A percentile compares a stretch with the other conserved stretches of the same genome.
Evolutionary conservation across 2,888 invertebrate species (phyloP).

Genomic region (Galeopsomyia nigrocyanea): DNA sequence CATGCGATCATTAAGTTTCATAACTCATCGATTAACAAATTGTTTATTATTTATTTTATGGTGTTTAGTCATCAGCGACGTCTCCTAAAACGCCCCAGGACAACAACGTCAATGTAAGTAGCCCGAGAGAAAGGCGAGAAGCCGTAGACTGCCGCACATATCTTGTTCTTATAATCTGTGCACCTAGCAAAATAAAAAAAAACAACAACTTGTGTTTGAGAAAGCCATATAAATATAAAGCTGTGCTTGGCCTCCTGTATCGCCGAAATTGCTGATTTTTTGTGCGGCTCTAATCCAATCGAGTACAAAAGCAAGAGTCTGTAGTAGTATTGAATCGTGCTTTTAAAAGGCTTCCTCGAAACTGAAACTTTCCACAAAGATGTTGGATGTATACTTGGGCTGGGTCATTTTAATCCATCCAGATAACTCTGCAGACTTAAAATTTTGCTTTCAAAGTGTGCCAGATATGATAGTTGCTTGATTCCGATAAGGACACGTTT

Average conservation of each 20-base stretch:
- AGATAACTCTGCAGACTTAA: no score
- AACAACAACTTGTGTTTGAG: slow-evolving; percentile 10
- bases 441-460: no score
- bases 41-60: slow-evolving; percentile 60
- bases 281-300: no score
- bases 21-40: slow-evolving; percentile 60
- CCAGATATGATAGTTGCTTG: no score
- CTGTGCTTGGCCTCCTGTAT: background rate
- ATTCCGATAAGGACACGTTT: no score
- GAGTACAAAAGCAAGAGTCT: background rate
- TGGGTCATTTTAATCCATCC: no score
- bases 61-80: slow-evolving; percentile 63
- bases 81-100: slow-evolving; percentile 64
- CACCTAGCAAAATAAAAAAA: slow-evolving; percentile 2
- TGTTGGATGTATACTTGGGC: no score
- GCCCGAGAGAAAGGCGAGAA: no score
- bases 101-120: slow-evolving; percentile 63
- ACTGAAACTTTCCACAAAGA: background rate
- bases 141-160: background rate
- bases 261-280: no score
- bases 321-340: background rate
- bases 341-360: slow-evolving; percentile 2
- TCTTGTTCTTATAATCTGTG: background rate
- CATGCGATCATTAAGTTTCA: slow-evolving; percentile 33
- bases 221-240: slow-evolving; percentile 21